phyloP scores from a whole-genome alignment of 1,140 invertebrate genomes.

The Dendroctonus valens region DNA sequence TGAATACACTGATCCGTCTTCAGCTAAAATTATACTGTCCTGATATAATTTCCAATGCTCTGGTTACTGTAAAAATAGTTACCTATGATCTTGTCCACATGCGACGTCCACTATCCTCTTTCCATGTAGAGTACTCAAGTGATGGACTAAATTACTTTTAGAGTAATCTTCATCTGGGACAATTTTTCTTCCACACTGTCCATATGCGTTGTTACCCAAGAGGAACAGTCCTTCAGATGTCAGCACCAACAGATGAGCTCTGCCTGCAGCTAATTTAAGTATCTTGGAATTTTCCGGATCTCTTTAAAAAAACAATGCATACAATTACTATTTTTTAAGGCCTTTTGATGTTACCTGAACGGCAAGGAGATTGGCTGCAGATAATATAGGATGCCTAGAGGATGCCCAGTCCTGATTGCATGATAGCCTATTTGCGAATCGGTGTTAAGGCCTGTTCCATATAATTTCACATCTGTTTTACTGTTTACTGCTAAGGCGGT shows the following conservation, averaged over 20 bases:
- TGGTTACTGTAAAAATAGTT: constrained; percentile 37
- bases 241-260: constrained; percentile 82
- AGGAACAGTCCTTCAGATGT: constrained; percentile 80
- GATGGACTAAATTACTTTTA: constrained; percentile 63
- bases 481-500: constrained; percentile 74
- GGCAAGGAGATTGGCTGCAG: constrained; percentile 77
- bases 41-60: neutral
- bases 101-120: constrained; percentile 65
- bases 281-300: constrained; percentile 55
- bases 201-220: constrained; percentile 90
- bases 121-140: constrained; percentile 64
- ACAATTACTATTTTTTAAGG: neutral
- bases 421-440: constrained; percentile 86
- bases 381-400: constrained; percentile 69
- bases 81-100: constrained; percentile 89
- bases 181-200: constrained; percentile 87
- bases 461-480: constrained; percentile 67
- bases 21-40: constrained; percentile 74
- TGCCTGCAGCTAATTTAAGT: constrained; percentile 71
- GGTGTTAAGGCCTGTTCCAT: constrained; percentile 88
- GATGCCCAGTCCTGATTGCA: constrained; percentile 59
- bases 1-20: constrained; percentile 76
- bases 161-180: constrained; percentile 76
- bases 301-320: constrained; percentile 31
- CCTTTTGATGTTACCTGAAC: constrained; percentile 47